Percentiles rank a stretch among this genome's conserved stretches.
phyloP scores from a whole-genome alignment of 2,888 invertebrate genomes.

The Blomia tropicalis region DNA sequence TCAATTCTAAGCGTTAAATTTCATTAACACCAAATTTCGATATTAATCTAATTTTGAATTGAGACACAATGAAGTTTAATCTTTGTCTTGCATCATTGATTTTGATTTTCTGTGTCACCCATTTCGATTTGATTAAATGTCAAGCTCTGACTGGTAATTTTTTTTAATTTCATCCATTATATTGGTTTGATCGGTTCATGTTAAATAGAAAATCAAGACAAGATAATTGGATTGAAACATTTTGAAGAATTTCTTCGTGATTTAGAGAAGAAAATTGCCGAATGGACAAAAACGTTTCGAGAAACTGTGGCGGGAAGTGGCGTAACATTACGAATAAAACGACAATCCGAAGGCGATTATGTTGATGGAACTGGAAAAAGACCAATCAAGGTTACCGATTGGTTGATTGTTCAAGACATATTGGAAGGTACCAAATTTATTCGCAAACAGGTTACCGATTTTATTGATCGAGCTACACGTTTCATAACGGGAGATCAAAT shows the following conservation, averaged over 20 bases:
- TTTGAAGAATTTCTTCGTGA: not conserved
- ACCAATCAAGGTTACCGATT: not conserved
- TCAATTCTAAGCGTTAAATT: too few relatives aligned
- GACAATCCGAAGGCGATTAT: not conserved
- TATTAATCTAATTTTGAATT: too few relatives aligned
- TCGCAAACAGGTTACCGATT: not conserved
- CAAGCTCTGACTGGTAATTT: not conserved
- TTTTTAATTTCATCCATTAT: not conserved
- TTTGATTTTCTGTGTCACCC: too few relatives aligned
- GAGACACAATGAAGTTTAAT: too few relatives aligned
- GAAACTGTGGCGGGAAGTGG: not conserved
- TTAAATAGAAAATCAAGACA: not conserved
- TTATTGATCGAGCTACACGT: not conserved
- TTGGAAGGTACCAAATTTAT: not conserved
- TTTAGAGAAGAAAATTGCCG: not conserved
- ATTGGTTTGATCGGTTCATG: not conserved
- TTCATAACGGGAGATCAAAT: not conserved
- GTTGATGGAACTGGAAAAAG: too few relatives aligned
- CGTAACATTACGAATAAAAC: not conserved
- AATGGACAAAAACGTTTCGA: not conserved
- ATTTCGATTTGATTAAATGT: too few relatives aligned
- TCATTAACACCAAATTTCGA: too few relatives aligned
- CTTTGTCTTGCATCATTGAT: not conserved
- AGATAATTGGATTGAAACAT: not conserved
- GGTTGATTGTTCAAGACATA: not conserved